A percentile compares a stretch with the other conserved stretches of the same genome.
phyloP scores from a whole-genome alignment of 2,797 vertebrate species.

The Alectoris magna region DNA sequence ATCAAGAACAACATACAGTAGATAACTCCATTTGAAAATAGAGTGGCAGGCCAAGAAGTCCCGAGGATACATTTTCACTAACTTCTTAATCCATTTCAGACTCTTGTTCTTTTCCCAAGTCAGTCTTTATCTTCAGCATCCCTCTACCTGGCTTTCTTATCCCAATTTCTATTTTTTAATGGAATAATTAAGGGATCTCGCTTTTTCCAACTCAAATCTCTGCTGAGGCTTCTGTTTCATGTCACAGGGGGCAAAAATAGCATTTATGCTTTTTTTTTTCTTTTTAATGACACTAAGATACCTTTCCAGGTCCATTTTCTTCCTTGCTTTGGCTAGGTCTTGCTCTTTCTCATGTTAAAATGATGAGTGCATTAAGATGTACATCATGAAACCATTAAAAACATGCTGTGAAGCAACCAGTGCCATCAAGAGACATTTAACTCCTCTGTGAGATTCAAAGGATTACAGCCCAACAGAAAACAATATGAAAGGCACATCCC shows the following conservation, averaged over 20 bases:
- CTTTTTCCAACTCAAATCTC: not conserved
- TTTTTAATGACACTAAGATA: not conserved
- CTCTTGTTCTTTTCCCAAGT: constrained; percentile 52
- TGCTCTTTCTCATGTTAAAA: not conserved
- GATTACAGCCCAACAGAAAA: not conserved
- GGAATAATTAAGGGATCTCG: constrained; percentile 2
- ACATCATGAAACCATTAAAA: not conserved
- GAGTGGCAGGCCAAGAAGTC: constrained; percentile 70
- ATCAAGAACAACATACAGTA: constrained; percentile 62
- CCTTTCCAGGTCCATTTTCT: not conserved
- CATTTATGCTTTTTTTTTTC: not conserved
- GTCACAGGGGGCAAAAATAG: not conserved
- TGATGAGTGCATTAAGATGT: accelerated
- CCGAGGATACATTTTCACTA: constrained; percentile 66
- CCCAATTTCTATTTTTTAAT: constrained; percentile 48
- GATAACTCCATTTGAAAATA: constrained; percentile 74
- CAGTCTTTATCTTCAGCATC: constrained; percentile 46
- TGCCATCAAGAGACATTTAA: not conserved
- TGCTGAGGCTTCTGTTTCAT: not conserved
- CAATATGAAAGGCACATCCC: not conserved
- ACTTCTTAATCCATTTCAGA: constrained; percentile 69
- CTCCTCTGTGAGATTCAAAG: not conserved
- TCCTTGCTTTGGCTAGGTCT: not conserved
- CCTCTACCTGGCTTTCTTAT: constrained; percentile 40
- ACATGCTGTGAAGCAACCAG: not conserved